Evolutionary conservation across 2,113 vertebrate species (phyloP).

Genomic region (Tenebrosternarchus preto): DNA sequence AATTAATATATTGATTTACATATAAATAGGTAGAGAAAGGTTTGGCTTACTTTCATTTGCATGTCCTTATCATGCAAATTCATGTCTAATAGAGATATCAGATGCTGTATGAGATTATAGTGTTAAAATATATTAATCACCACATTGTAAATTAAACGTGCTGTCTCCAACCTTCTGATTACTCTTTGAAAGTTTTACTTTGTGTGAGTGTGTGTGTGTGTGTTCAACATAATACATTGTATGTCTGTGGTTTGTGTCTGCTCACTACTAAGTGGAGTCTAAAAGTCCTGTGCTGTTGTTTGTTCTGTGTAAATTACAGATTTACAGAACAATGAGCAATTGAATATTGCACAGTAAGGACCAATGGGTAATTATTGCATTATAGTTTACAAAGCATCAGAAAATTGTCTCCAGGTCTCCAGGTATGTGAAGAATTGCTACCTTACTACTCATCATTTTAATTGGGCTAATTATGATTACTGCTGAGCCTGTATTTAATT

Average conservation of each 20-base stretch:
- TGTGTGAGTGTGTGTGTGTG: conserved; percentile 15
- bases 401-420: conserved; percentile 76
- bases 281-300: conserved; percentile 16
- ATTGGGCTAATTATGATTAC: conserved; percentile 70
- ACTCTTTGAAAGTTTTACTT: conserved; percentile 19
- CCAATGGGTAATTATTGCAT: conserved; percentile 68
- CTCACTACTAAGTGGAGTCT: background rate
- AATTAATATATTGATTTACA: conserved; percentile 79
- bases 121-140: conserved; percentile 66
- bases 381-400: conserved; percentile 58
- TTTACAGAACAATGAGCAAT: conserved; percentile 48
- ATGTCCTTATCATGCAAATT: conserved; percentile 78
- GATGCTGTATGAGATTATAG: conserved; percentile 65
- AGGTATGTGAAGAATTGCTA: conserved; percentile 71
- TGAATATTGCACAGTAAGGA: conserved; percentile 52
- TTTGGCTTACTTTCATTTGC: conserved; percentile 71
- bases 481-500: conserved; percentile 58
- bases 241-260: background rate
- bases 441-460: conserved; percentile 69
- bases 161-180: conserved; percentile 59
- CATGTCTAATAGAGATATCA: conserved; percentile 46
- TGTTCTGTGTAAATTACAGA: conserved; percentile 38
- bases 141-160: conserved; percentile 55
- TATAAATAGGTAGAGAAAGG: conserved; percentile 74
- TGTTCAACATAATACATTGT: background rate